These are phyloP conservation scores for Glaucomys volans DNA, from an alignment of 2,113 vertebrate species.

Conservation along the genomic window DNA sequence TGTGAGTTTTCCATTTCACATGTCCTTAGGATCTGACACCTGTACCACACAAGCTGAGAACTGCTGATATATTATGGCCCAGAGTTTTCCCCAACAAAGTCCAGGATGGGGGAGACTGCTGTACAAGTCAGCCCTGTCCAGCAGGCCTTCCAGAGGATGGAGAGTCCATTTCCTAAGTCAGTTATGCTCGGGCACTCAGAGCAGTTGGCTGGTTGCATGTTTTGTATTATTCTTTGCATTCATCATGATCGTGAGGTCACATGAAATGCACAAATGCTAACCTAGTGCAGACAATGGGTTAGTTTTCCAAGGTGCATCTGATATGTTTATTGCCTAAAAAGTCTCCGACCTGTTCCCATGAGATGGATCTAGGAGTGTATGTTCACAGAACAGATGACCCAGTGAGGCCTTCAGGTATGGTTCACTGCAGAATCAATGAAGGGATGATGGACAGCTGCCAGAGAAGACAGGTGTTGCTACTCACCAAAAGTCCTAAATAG, in stretches of 20 bases:
- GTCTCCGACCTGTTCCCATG: background rate
- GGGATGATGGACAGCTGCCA: background rate
- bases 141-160: background rate
- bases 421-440: conserved; percentile 1
- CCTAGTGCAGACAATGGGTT: background rate
- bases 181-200: background rate
- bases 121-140: background rate
- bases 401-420: background rate
- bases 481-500: background rate
- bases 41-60: background rate
- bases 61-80: background rate
- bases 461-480: background rate
- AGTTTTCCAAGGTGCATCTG: background rate
- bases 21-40: background rate
- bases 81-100: background rate
- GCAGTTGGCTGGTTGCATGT: background rate
- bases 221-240: background rate
- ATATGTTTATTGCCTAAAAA: background rate
- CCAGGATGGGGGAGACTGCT: background rate
- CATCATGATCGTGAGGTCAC: background rate
- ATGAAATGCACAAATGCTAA: background rate
- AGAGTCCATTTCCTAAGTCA: background rate
- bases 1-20: background rate
- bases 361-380: background rate
- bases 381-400: background rate